Percentiles rank a stretch among this genome's conserved stretches.
These are phyloP conservation scores for Alexandromys oeconomus DNA, from an alignment of 2,797 vertebrate species.

Conservation along the genomic window DNA sequence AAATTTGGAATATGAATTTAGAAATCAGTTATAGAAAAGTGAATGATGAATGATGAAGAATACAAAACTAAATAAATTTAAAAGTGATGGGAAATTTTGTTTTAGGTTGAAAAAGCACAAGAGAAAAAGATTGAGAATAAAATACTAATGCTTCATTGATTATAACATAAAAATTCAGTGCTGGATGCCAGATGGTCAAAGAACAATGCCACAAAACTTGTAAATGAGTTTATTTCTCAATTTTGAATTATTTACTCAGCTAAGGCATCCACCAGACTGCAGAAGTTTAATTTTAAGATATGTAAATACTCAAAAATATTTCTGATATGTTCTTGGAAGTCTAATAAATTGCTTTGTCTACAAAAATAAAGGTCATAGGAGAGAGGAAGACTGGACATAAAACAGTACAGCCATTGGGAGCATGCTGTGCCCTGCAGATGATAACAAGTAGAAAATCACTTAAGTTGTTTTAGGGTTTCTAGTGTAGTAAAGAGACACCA, in stretches of 20 bases:
- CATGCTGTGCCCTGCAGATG: background rate
- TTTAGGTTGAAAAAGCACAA: background rate
- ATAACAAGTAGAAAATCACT: background rate
- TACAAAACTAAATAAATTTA: background rate
- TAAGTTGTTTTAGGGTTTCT: background rate
- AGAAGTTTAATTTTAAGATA: constrained; percentile 3
- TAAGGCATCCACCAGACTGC: background rate
- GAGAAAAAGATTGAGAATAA: background rate
- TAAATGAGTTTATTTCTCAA: background rate
- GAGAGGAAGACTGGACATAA: background rate
- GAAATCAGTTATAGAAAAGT: background rate
- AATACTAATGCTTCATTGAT: background rate
- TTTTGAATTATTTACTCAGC: background rate
- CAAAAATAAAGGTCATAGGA: background rate
- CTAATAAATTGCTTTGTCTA: background rate
- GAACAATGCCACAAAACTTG: background rate
- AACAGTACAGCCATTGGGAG: background rate
- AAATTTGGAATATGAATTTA: background rate
- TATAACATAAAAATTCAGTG: background rate
- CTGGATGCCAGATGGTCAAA: background rate
- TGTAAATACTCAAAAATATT: background rate
- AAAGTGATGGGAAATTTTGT: background rate
- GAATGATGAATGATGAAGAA: background rate
- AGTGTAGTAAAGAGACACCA: background rate
- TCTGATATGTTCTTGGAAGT: background rate